Conservation (phyloP, 1,140 invertebrate species). For the Ctenoplectra terminalis region DNA sequence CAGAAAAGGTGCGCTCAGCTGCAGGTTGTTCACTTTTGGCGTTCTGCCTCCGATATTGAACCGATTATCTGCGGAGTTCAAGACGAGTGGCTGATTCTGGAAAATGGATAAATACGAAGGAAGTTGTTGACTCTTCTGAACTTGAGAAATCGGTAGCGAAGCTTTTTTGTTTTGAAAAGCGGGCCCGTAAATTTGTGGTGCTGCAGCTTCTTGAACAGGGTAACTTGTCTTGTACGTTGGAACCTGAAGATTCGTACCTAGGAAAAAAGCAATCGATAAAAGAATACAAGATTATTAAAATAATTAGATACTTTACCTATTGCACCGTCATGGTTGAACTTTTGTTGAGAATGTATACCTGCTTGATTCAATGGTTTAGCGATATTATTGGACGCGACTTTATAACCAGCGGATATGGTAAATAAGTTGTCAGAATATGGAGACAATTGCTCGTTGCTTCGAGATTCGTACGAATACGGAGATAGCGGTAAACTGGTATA, state of each 20-base stretch:
- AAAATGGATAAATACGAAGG: conserved; percentile 51
- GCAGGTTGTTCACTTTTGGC: conserved; percentile 42
- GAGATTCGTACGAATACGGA: neutral
- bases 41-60: conserved; percentile 49
- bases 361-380: neutral
- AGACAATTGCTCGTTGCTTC: neutral
- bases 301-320: neutral
- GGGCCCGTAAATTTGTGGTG: neutral
- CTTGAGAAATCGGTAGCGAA: conserved; percentile 56
- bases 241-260: conserved; percentile 21
- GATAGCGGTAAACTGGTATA: neutral
- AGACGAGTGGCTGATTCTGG: conserved; percentile 64
- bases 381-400: neutral
- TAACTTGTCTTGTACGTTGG: conserved; percentile 41
- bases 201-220: neutral
- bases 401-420: conserved; percentile 29
- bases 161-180: conserved; percentile 32
- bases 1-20: conserved; percentile 45
- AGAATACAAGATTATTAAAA: neutral
- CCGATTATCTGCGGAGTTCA: conserved; percentile 60
- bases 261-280: neutral
- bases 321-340: neutral
- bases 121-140: conserved; percentile 54
- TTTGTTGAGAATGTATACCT: neutral
- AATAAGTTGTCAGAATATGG: conserved; percentile 41